Percentiles rank a stretch among this genome's conserved stretches.
Evolutionary conservation across 1,140 invertebrate genomes (phyloP).

Genomic region (Sarcophaga peregrina): DNA sequence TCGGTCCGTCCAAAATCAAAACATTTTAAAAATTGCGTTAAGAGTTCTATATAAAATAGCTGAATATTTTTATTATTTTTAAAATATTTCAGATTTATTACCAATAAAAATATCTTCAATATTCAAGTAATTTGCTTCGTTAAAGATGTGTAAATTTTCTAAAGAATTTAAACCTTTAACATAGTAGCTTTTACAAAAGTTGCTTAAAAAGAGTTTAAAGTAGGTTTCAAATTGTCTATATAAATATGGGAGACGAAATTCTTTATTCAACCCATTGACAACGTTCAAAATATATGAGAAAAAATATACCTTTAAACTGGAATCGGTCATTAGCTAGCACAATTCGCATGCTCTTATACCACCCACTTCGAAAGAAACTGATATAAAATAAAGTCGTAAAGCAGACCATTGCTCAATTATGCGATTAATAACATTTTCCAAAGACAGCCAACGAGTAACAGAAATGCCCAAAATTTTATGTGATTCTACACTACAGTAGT

Average conservation of each 20-base stretch:
- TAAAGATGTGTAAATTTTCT: neutral
- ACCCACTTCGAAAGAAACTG: slow-evolving; percentile 22
- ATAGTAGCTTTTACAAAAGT: too few relatives aligned
- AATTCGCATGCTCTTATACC: neutral
- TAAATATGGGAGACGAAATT: slow-evolving; percentile 31
- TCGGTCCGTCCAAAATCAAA: neutral
- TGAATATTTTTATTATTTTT: slow-evolving; percentile 19
- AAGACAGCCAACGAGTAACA: slow-evolving; percentile 52
- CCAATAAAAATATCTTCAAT: slow-evolving; percentile 37
- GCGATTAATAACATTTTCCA: slow-evolving; percentile 40
- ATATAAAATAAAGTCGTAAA: slow-evolving; percentile 34
- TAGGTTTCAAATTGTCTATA: slow-evolving; percentile 29
- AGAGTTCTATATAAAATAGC: slow-evolving; percentile 37
- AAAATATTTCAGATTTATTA: slow-evolving; percentile 32
- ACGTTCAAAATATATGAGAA: slow-evolving; percentile 34
- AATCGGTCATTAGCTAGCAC: neutral
- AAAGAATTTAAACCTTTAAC: neutral
- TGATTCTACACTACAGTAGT: slow-evolving; percentile 49
- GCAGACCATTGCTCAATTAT: slow-evolving; percentile 37
- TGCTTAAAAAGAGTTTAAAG: slow-evolving; percentile 40
- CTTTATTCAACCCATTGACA: too few relatives aligned
- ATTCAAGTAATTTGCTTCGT: slow-evolving; percentile 17
- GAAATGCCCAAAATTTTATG: slow-evolving; percentile 52
- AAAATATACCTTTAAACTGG: slow-evolving; percentile 18
- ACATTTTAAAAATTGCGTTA: neutral